Percentiles rank a stretch among this genome's conserved stretches.
Conservation (phyloP, 2,797 vertebrate species). For the Fundulus diaphanus region DNA sequence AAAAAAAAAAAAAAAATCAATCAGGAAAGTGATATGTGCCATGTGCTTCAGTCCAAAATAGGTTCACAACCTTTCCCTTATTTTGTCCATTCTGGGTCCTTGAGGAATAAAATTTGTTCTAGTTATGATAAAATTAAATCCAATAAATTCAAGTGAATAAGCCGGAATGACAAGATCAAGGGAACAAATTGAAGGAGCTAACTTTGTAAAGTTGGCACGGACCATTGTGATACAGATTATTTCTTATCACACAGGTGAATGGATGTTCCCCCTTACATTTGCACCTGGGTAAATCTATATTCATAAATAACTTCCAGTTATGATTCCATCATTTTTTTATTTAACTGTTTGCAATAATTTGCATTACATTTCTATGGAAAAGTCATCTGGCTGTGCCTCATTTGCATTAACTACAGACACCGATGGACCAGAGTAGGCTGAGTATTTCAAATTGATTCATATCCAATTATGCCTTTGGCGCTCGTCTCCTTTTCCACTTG, state of each 20-base stretch:
- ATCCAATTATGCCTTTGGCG: background rate
- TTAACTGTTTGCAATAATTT: conserved; percentile 2
- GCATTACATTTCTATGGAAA: background rate
- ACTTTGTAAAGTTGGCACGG: background rate
- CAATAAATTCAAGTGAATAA: background rate
- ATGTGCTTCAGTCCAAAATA: too few relatives aligned
- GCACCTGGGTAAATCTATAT: background rate
- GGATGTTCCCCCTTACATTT: background rate
- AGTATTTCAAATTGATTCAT: conserved; percentile 13
- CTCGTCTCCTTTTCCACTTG: background rate
- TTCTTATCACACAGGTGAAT: background rate
- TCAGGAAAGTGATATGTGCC: background rate
- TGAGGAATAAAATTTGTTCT: background rate
- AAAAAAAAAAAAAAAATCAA: too few relatives aligned
- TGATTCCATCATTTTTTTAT: background rate
- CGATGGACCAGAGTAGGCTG: background rate
- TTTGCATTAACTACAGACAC: conserved; percentile 7
- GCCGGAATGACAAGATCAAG: background rate
- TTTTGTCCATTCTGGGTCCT: background rate
- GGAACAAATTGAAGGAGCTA: background rate
- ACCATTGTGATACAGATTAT: background rate
- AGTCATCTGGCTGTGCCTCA: background rate
- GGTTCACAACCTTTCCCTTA: background rate
- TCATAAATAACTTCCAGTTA: background rate
- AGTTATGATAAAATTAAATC: background rate